Base-by-base conservation (phyloP, 2,797 vertebrate genomes). In the Limnodromus scolopaceus region DNA sequence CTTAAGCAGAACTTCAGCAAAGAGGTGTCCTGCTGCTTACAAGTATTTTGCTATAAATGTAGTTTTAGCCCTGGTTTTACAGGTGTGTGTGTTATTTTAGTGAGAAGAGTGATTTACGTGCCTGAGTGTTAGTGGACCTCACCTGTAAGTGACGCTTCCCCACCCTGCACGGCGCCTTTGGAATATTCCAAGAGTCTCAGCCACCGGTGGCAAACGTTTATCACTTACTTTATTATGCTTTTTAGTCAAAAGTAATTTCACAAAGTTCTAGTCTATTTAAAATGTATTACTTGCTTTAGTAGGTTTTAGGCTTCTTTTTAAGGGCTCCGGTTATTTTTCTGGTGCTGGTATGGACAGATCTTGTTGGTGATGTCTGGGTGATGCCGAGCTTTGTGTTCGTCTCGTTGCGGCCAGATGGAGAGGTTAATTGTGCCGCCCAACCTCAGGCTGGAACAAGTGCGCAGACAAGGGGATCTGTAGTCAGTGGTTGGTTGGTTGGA, bases 81-180 rank as follows among this genome's bases (percentile, higher is more conserved):
- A n/a, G 51, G 41, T 1, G 10, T 0, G 0, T 16, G 25, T 23
- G 28, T 58, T 78, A 13, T 25, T 88, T 64, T 58, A 51, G 38
- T 16, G 54, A 83, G 48, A 46, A 41, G 48, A 63, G 45, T 6
- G 24, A 57, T 76, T 79, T 72, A 49, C 45, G 30, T 38, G 36
- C 43, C 36, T n/a, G 22, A 43, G 75, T 1, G 3, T 32, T 76
- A 27, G 22, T 27, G 58, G 4, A 51, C 38, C 32, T 70, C 24
- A 63, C 16, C 5, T 71, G 41, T 25, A 18, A 49, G n/a, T 16
- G 36, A 2, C 9, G 25, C 65, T 71, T 89, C 41, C 57, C 75
- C 41, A 27, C 28, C 19, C 38, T 1, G 2, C 16, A 0, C 8
- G 9, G 13, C 2, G 12, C n/a, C 72, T 79, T 57, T 2, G 2